These are phyloP conservation scores for Alsophila aescularia DNA, from an alignment of 2,888 invertebrate species.

Conservation along the genomic window DNA sequence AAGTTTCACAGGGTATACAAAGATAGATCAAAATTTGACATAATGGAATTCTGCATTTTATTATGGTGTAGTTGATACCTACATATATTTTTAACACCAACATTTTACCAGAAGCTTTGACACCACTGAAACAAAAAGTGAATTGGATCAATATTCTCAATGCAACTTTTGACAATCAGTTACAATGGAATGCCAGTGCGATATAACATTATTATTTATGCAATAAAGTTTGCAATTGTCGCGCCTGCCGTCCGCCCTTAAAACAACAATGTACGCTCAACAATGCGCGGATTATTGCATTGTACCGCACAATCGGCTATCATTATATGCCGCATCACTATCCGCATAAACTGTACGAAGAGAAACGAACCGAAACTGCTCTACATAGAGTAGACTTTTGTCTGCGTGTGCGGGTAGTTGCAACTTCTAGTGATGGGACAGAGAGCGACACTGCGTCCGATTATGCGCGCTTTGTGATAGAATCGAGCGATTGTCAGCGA, in stretches of 20 bases:
- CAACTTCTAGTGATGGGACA: conserved; percentile 55
- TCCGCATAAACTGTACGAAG: conserved; percentile 29
- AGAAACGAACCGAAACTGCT: conserved; percentile 1
- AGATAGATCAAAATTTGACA: too few species aligned
- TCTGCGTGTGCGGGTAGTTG: conserved; percentile 43
- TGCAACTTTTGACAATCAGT: conserved; percentile 60
- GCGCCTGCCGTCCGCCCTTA: conserved; percentile 78
- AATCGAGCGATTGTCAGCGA: conserved; percentile 83
- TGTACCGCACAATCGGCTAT: conserved; percentile 80
- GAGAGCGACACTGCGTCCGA: conserved; percentile 74
- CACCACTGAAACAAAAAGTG: neutral
- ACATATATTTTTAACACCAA: too few species aligned
- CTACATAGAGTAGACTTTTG: conserved; percentile 41
- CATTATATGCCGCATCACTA: conserved; percentile 63
- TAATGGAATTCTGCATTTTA: too few species aligned
- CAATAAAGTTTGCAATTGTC: conserved; percentile 83
- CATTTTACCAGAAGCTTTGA: neutral
- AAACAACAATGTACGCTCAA: conserved; percentile 84
- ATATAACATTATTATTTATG: conserved; percentile 84
- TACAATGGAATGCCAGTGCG: conserved; percentile 71
- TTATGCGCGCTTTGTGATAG: conserved; percentile 82
- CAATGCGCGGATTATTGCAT: conserved; percentile 85
- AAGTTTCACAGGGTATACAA: too few species aligned
- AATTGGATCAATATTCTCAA: conserved; percentile 49
- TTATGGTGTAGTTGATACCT: too few species aligned